A percentile compares a stretch with the other conserved stretches of the same genome.
These are phyloP conservation scores for Planococcus citri DNA, from an alignment of 1,140 invertebrate genomes.

Conservation along the genomic window DNA sequence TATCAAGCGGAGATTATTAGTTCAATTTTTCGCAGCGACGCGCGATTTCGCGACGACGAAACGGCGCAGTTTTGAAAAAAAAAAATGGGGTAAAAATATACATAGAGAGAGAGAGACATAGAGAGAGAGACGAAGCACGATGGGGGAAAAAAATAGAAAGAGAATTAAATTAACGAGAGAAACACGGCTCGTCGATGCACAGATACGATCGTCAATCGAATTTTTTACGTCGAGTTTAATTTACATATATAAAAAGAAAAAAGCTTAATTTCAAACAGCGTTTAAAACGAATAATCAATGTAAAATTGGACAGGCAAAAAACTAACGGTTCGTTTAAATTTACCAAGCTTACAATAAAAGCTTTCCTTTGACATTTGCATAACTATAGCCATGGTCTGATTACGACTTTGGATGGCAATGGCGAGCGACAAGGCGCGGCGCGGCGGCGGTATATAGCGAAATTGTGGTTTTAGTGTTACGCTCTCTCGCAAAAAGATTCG, in stretches of 20 bases:
- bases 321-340: background rate
- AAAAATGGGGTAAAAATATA: no score
- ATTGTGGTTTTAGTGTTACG: background rate
- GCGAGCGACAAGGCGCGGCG: no score
- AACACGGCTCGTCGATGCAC: background rate
- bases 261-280: background rate
- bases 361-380: constrained; percentile 6
- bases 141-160: no score
- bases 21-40: no score
- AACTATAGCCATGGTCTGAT: constrained; percentile 2
- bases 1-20: no score
- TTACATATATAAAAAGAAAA: background rate
- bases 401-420: background rate
- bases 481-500: background rate
- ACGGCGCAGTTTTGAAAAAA: no score
- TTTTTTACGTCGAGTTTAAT: background rate
- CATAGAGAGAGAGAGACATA: no score
- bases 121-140: no score
- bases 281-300: constrained; percentile 8
- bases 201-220: background rate
- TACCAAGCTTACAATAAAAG: background rate
- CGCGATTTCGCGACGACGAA: no score
- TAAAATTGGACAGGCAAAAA: background rate
- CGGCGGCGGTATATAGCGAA: background rate
- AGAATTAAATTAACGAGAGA: no score